Evolutionary conservation across 2,113 vertebrate genomes (phyloP).

Genomic region (Syrrhaptes paradoxus): DNA sequence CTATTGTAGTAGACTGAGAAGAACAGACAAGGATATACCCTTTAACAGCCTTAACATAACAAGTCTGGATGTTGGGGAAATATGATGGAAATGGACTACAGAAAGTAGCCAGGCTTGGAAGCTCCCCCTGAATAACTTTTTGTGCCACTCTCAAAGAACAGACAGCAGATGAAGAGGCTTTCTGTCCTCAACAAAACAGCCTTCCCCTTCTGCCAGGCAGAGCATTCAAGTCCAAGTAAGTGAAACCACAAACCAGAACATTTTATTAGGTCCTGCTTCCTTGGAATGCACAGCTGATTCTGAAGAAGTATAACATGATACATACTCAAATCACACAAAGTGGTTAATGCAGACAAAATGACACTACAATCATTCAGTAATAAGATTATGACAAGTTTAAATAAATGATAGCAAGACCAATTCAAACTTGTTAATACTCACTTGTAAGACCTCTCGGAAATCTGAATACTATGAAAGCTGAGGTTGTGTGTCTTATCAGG

Average conservation of each 20-base stretch:
- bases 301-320: background rate
- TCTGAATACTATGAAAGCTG: background rate
- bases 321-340: background rate
- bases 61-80: background rate
- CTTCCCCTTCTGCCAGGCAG: background rate
- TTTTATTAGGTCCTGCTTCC: background rate
- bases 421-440: background rate
- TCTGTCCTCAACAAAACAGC: background rate
- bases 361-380: accelerated
- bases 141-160: background rate
- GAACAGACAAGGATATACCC: background rate
- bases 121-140: background rate
- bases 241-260: background rate
- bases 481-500: background rate
- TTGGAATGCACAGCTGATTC: background rate
- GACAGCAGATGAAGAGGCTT: background rate
- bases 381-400: background rate
- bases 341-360: background rate
- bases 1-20: background rate
- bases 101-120: background rate
- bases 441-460: background rate
- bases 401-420: background rate
- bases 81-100: accelerated
- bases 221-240: background rate
- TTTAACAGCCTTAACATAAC: background rate